Base-by-base conservation (phyloP, 2,888 invertebrate genomes). In the Pimpla rufipes region DNA sequence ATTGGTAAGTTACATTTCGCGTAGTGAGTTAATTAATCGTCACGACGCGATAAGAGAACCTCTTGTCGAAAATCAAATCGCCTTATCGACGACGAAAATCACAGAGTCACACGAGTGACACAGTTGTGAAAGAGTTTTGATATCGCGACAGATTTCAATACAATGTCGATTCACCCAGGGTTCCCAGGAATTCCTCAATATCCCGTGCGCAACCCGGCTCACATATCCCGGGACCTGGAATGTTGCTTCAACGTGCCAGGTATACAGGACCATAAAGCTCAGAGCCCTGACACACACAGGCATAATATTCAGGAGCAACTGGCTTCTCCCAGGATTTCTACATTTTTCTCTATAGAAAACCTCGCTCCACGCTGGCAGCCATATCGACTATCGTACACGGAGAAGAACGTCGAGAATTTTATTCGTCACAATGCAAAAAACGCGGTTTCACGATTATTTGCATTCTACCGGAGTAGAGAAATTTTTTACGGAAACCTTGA, bases 221-320 rank as follows among this genome's bases (percentile, higher is more conserved):
- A 13, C 29, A 57, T 57, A 57, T 29, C 13, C 29, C n/a, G 29
- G 3, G 23, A 7, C 0, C 29, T n/a, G 29, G 57, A 57, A 57
- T 57, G 23, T 57, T 35, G 57, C 57, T 57, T n/a, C 29, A 29
- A 6, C 57, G n/a, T 57, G 29, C 57, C 57, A 57, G 11, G 57
- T 13, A 23, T 11, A 57, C 23, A 10, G 29, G 29, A 57, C 57
- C 23, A 23, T 52, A 52, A 52, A 57, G 23, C 29, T 23, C n/a
- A 29, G n/a, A 5, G 29, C n/a, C 11, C 57, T n/a, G 29, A 57
- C 29, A n/a, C n/a, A n/a, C n/a, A 57, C 57, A 13, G 29, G 13
- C n/a, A 57, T 29, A 57, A 57, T 57, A 57, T 57, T 57, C n/a
- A 23, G 13, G 29, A 57, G 57, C 29, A n/a, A 57, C 57, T n/a